Percentiles rank a stretch among this genome's conserved stretches.
Evolutionary conservation across 2,797 vertebrate species (phyloP).

Genomic region (Oreortyx pictus): DNA sequence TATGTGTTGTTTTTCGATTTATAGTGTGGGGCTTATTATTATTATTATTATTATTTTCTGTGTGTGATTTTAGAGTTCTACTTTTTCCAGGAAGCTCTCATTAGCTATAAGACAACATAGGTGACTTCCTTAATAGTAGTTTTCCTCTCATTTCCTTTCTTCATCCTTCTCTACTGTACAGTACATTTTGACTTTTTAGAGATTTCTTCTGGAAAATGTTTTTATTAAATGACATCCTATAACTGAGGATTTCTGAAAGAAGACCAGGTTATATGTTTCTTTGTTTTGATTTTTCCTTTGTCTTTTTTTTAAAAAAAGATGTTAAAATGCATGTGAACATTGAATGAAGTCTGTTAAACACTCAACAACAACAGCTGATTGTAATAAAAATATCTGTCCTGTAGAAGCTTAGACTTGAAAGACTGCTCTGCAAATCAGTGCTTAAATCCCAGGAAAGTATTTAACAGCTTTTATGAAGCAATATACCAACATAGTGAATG

Average conservation of each 20-base stretch:
- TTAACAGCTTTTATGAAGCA: neutral
- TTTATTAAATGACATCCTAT: neutral
- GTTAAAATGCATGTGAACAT: fast-evolving
- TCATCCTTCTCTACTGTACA: neutral
- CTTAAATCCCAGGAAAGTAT: neutral
- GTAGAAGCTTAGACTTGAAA: neutral
- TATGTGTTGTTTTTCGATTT: neutral
- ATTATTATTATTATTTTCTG: neutral
- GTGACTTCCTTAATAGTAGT: neutral
- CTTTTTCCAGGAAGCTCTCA: neutral
- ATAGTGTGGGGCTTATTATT: too few species aligned
- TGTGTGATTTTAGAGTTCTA: neutral
- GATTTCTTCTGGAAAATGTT: neutral
- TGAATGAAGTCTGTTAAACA: neutral
- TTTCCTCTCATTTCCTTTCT: neutral
- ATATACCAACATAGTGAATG: neutral
- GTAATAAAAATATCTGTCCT: neutral
- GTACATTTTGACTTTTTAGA: neutral
- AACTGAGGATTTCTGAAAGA: neutral
- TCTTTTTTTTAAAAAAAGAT: too few species aligned
- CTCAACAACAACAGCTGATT: neutral
- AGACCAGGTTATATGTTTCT: neutral
- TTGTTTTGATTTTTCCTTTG: neutral
- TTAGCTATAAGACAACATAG: neutral
- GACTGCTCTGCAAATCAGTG: fast-evolving